Conservation (phyloP, 2,113 vertebrate species). For the Amazona vittata region DNA sequence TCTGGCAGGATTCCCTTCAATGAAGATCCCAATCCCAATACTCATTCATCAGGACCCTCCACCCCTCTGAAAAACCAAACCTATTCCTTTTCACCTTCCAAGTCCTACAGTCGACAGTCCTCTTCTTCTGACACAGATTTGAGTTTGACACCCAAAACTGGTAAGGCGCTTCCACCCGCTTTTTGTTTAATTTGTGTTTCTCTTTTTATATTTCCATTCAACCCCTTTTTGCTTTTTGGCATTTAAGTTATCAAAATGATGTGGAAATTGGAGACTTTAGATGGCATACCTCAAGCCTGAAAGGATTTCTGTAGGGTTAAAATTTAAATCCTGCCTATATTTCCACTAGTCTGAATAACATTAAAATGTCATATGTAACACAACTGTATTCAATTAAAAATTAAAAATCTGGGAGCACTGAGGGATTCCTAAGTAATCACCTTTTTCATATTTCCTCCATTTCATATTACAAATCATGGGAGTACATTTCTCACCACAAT, state of each 20-base stretch:
- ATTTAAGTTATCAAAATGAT: conserved; percentile 68
- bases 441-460: conserved; percentile 69
- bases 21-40: conserved; percentile 94
- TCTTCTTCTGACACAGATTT: conserved; percentile 99
- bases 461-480: conserved; percentile 42
- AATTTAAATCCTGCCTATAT: neutral
- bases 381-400: neutral
- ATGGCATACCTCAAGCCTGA: neutral
- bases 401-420: neutral
- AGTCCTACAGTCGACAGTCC: conserved; percentile 99
- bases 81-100: conserved; percentile 99
- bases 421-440: neutral
- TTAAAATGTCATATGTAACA: neutral
- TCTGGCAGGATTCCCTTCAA: conserved; percentile 98
- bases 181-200: conserved; percentile 70
- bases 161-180: conserved; percentile 88
- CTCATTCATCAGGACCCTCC: conserved; percentile 96
- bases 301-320: conserved; percentile 15
- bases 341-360: neutral
- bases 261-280: conserved; percentile 40
- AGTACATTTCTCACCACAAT: neutral
- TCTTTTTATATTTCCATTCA: conserved; percentile 70
- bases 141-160: conserved; percentile 99
- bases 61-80: conserved; percentile 99
- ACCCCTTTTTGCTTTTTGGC: conserved; percentile 67